phyloP scores from a whole-genome alignment of 2,888 invertebrate genomes.

The Dermolepida albohirtum region DNA sequence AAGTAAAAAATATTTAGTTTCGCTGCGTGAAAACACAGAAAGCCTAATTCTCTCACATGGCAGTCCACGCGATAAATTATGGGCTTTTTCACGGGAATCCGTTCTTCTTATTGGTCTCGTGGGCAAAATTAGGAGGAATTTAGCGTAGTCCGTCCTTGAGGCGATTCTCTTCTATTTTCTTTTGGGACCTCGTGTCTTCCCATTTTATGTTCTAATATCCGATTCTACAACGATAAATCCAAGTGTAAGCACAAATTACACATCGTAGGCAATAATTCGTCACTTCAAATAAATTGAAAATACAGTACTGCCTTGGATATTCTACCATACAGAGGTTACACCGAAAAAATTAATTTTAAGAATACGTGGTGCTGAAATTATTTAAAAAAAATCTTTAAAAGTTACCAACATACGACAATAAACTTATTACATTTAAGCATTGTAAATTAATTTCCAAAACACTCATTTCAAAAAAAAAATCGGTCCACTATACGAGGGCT shows the following conservation, averaged over 20 bases:
- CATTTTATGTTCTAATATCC: conserved; percentile 30
- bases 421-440: no score
- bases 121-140: conserved; percentile 33
- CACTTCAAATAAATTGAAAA: conserved; percentile 26
- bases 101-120: conserved; percentile 32
- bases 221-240: conserved; percentile 32
- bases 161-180: conserved; percentile 32
- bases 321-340: background rate
- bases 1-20: conserved; percentile 13
- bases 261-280: conserved; percentile 10
- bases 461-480: no score
- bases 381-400: no score
- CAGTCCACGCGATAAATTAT: conserved; percentile 15
- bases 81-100: conserved; percentile 26
- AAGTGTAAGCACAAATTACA: conserved; percentile 22
- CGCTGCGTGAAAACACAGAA: conserved; percentile 7
- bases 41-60: conserved; percentile 25
- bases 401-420: no score
- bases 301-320: background rate
- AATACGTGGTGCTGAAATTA: no score
- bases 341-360: no score
- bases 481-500: no score
- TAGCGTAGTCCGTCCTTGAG: conserved; percentile 34
- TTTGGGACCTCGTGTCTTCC: conserved; percentile 7
- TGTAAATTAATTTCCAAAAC: no score